Evolutionary conservation across 2,888 invertebrate genomes (phyloP), one percentile per base, ranked within the genome.

Genomic region (Scaptodrosophila latifasciaeformis): DNA sequence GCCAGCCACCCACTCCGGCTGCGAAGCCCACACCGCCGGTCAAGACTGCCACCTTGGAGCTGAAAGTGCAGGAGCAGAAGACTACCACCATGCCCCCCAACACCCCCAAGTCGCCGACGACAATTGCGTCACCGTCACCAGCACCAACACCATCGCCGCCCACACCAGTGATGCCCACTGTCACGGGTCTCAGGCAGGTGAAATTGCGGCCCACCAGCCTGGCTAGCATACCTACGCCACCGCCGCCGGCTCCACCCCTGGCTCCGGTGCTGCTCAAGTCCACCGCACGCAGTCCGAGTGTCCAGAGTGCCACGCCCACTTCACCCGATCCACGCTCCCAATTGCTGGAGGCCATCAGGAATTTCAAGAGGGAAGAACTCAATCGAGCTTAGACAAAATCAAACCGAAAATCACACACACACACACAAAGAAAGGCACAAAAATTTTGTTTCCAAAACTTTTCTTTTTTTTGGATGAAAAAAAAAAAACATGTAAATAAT

Each of bases 311-410:
- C 2, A 61, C 68, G 19, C 66, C 62, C 24, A 62, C 56, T 3
- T 17, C 65, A 12, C 51, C 74, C 1, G 92, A 93, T 83, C 88
- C 91, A 0, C 87, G 92, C 40, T 90, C 91, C 66, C 89, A 90
- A 70, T 86, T 94, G 27, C 86, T 94, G 83, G 89, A 90, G 45
- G 91, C 92, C 13, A 94, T 94, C 74, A 87, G 92, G 62, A 91
- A 89, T 81, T 93, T 93, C 62, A 91, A 92, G 52, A 82, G 80
- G 1, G 79, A 84, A 5, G 76, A 80, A 42, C 71, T 87, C 9
- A 85, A 85, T 43, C 71, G 76, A 18, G 62, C 75, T 45, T 84
- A n/a, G n/a, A n/a, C n/a, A n/a, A n/a, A n/a, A n/a, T n/a, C n/a
- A n/a, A n/a, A n/a, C n/a, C n/a, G n/a, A n/a, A n/a, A n/a, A n/a